These are phyloP conservation scores for Macroramphosus scolopax DNA, from an alignment of 2,797 vertebrate species.

Conservation along the genomic window DNA sequence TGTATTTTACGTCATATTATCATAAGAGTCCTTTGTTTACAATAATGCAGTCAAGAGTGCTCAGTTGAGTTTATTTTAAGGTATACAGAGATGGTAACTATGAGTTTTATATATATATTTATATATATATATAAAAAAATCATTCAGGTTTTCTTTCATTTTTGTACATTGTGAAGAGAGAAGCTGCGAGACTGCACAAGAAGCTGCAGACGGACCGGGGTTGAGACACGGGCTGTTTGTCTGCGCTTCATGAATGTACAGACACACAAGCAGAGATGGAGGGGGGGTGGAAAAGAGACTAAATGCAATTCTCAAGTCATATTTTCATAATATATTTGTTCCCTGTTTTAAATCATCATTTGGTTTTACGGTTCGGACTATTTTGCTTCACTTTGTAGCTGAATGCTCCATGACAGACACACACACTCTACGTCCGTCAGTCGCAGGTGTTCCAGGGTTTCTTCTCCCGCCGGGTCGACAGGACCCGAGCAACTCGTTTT, in stretches of 20 bases:
- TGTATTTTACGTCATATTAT: slow-evolving; percentile 55
- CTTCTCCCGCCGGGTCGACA: neutral
- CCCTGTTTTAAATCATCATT: neutral
- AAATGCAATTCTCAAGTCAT: slow-evolving; percentile 12
- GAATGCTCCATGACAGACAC: slow-evolving; percentile 14
- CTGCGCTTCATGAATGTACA: slow-evolving; percentile 47
- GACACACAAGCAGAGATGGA: neutral
- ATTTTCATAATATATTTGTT: too few species aligned
- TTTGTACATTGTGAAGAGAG: slow-evolving; percentile 1
- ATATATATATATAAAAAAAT: slow-evolving; percentile 3
- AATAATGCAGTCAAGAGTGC: slow-evolving; percentile 61
- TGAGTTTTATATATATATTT: slow-evolving; percentile 24
- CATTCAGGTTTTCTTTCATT: slow-evolving; percentile 1
- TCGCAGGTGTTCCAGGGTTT: neutral
- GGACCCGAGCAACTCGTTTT: slow-evolving; percentile 2
- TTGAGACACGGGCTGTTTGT: neutral
- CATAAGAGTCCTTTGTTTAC: slow-evolving; percentile 73
- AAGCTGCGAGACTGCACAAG: neutral
- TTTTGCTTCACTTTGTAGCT: slow-evolving; percentile 29
- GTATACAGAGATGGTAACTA: slow-evolving; percentile 15
- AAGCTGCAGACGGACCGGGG: slow-evolving; percentile 1
- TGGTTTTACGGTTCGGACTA: neutral
- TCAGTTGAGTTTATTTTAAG: slow-evolving; percentile 30
- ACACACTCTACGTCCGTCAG: neutral
- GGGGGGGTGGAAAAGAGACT: neutral